phyloP scores from a whole-genome alignment of 2,797 vertebrate genomes.

The Peromyscus eremicus region DNA sequence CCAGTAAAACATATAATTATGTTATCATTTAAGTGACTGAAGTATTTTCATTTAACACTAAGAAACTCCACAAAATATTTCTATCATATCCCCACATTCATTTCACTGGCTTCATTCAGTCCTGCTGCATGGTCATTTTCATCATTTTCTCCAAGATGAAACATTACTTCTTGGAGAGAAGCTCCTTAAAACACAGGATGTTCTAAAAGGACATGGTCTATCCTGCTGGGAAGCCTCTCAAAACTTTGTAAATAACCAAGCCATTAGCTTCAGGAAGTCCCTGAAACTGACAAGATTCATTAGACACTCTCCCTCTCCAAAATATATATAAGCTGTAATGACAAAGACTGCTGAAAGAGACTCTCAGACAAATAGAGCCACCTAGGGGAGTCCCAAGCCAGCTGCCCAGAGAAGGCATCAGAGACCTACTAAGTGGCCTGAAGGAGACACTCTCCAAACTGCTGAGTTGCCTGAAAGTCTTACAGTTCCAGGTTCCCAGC shows the following conservation, averaged over 20 bases:
- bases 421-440: neutral
- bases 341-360: neutral
- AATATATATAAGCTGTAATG: neutral
- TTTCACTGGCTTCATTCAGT: neutral
- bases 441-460: neutral
- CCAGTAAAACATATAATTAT: neutral
- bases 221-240: neutral
- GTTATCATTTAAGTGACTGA: neutral
- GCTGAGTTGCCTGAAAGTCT: neutral
- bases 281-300: neutral
- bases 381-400: neutral
- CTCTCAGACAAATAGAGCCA: neutral
- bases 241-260: neutral
- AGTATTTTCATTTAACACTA: neutral
- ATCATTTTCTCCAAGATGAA: neutral
- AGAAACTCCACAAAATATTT: constrained; percentile 32
- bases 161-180: neutral
- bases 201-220: neutral
- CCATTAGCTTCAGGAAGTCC: neutral
- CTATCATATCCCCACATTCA: neutral
- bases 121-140: neutral
- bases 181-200: neutral
- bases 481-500: neutral
- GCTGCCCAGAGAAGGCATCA: neutral
- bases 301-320: neutral